Evolutionary conservation across 1,140 invertebrate species (phyloP), one percentile per base, ranked within the genome.

Genomic region (Rhopalosiphum padi): DNA sequence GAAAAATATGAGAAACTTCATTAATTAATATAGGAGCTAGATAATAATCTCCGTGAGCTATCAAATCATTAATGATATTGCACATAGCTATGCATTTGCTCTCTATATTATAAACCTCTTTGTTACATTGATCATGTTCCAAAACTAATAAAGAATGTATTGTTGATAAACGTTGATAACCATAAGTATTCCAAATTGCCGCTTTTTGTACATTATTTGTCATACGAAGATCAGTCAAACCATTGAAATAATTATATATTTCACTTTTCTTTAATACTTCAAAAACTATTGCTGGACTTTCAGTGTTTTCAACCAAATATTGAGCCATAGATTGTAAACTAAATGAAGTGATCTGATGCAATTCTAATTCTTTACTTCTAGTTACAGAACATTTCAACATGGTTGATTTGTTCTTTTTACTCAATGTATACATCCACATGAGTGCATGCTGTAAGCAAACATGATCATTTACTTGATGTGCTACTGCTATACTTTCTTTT

Each of bases 391-490:
- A 96, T 94, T 96, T 96, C 18, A 95, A 94, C n/a, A 96, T 95
- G 43, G 96, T 96, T 93, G 96, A 95, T 93, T 94, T 95, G 93
- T 96, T 95, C 53, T 96, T 95, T 68, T 95, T 95, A 91, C 95
- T 96, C n/a, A 97, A 95, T 94, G 97, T 96, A 94, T 97, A 97
- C 93, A 97, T 96, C 97, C 98, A 98, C 89, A 97, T 97, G 94
- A 98, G 96, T 68, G 97, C 97, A 95, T 98, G 96, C 95, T 98
- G 98, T 46, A 99, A 96, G 95, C 98, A 98, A 86, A 97, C 96
- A 95, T 97, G 97, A 95, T 99, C 98, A 94, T 97, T 97, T 77
- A 97, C 97, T 95, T 98, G 97, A 95, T 99, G 98, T n/a, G 98
- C 97, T 94, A 98, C 96, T 95, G 97, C 97, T 93, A 99, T 97